Conservation (phyloP, 1,140 invertebrate species). For the Kradibia gibbosae region DNA sequence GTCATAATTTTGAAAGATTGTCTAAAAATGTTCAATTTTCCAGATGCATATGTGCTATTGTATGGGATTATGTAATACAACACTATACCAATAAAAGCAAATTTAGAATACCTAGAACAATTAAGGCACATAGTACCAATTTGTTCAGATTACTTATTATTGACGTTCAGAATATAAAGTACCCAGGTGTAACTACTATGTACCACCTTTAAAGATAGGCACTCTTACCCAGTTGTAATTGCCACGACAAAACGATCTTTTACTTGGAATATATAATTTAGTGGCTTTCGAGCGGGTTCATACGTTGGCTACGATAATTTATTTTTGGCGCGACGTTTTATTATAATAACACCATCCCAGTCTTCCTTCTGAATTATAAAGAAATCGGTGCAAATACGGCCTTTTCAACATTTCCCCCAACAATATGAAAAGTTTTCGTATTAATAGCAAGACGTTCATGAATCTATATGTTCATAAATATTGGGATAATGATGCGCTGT, state of each 20-base stretch:
- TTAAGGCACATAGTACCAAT: background rate
- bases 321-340: background rate
- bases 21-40: too few relatives aligned
- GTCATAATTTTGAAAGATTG: too few relatives aligned
- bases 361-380: background rate
- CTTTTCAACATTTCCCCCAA: background rate
- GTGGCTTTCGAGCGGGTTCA: background rate
- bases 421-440: background rate
- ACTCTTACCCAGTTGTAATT: background rate
- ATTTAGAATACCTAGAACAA: background rate
- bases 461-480: conserved; percentile 33
- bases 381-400: background rate
- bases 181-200: background rate
- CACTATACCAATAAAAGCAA: background rate
- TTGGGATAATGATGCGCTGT: conserved; percentile 34
- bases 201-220: background rate
- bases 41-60: too few relatives aligned
- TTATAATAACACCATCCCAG: background rate
- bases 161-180: background rate
- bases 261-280: background rate
- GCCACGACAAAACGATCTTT: background rate
- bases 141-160: background rate
- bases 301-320: background rate
- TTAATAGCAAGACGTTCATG: background rate
- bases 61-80: background rate